These are phyloP conservation scores for Meloidogyne hapla DNA, from an alignment of 1,140 invertebrate species.

Conservation along the genomic window DNA sequence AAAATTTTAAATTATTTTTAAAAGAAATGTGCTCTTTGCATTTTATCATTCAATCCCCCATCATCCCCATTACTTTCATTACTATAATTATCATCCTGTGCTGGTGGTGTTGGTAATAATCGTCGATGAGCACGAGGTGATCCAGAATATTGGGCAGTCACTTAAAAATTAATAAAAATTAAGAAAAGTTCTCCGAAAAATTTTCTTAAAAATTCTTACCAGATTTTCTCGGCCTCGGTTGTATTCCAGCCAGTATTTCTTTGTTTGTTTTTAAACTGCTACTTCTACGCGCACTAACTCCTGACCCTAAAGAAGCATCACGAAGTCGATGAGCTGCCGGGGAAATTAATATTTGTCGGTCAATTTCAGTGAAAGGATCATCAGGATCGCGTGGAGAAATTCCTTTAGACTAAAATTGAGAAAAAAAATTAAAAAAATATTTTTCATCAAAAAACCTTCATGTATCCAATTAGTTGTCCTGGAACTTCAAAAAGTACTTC, in stretches of 20 bases:
- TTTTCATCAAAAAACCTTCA: constrained; percentile 35
- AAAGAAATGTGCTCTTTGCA: constrained; percentile 12
- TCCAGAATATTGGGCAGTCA: constrained; percentile 3
- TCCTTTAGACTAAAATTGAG: constrained; percentile 40
- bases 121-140: constrained; percentile 44
- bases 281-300: not conserved
- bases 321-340: not conserved
- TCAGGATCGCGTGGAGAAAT: constrained; percentile 43
- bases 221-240: not conserved
- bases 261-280: constrained; percentile 21
- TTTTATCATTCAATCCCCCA: constrained; percentile 13
- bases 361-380: constrained; percentile 34
- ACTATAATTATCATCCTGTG: constrained; percentile 2
- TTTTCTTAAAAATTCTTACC: not conserved
- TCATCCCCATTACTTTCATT: constrained; percentile 12
- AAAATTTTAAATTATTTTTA: not conserved
- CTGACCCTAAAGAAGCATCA: not conserved
- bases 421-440: not conserved
- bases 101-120: constrained; percentile 39
- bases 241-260: not conserved
- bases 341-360: constrained; percentile 22
- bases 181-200: not conserved
- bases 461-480: constrained; percentile 51
- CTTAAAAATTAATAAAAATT: not conserved
- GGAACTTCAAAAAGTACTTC: constrained; percentile 56